Base-by-base conservation (phyloP, 2,113 vertebrate species). In the Cygnus buccinator region DNA sequence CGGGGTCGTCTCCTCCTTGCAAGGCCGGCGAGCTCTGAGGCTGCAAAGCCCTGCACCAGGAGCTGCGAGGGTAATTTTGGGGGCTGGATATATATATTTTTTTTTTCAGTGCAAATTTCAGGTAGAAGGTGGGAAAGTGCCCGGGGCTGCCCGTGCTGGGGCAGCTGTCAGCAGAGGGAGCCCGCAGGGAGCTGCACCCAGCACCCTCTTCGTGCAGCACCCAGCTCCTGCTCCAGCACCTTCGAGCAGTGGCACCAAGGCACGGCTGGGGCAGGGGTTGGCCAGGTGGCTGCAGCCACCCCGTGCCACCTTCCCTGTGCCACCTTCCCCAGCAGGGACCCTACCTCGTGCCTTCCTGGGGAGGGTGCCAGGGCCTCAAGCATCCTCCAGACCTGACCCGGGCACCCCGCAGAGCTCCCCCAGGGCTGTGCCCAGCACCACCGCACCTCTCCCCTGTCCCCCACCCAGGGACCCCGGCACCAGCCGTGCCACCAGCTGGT, bases 351-450 rank as follows among this genome's bases (percentile, higher is more conserved):
- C 26, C 37, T 28, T 28, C 26, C 37, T 41, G 11, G 16, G 17
- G 62, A 13, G 62, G 29, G 1, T 0, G 11, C 39, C 62, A 41
- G 31, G 23, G 43, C 37, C 29, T 26, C 16, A 55, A 33, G 74
- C 57, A 46, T 52, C 29, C 71, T 41, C n/a, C 76, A 59, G 19
- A 28, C 41, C 12, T 0, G 6, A 16, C 41, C 2, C 4, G 54
- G 17, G 63, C 0, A 8, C n/a, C n/a, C 54, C 16, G 0, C 52
- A 6, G 80, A 52, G 52, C 15, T 54, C 11, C 67, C 12, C 52
- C 54, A 13, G 28, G 55, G 18, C 22, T 0, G 0, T 4, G 18
- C 31, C n/a, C 2, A 5, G 43, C 39, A 31, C 18, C 37, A 0
- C 33, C 2, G 0, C 46, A 16, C 19, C 37, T 4, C 26, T 7